Conservation (phyloP, 2,888 invertebrate genomes). For the Diplolepis rosae region DNA sequence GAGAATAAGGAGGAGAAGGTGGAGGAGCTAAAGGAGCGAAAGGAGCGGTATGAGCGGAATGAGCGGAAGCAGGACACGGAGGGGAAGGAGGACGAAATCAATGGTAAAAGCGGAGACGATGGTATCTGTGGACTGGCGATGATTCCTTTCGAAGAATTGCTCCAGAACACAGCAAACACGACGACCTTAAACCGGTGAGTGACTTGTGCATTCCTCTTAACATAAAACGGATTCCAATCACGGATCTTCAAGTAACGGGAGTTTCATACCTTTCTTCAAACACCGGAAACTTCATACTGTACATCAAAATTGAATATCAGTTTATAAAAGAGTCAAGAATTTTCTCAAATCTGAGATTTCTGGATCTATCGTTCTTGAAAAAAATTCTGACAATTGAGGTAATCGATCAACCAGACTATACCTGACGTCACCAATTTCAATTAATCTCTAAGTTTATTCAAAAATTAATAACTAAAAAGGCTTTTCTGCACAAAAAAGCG, state of each 20-base stretch:
- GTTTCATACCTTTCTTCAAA: neutral
- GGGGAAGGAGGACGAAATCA: constrained; percentile 36
- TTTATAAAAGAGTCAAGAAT: neutral
- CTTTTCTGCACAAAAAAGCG: no score
- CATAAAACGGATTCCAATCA: constrained; percentile 25
- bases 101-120: constrained; percentile 51
- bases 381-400: no score
- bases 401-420: no score
- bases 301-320: neutral
- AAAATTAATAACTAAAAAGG: no score
- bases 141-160: constrained; percentile 55
- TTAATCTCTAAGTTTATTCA: no score
- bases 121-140: constrained; percentile 50
- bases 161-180: constrained; percentile 57
- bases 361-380: no score
- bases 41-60: no score
- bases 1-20: no score
- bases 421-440: no score
- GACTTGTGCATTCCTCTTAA: constrained; percentile 26
- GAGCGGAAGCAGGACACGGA: constrained; percentile 44
- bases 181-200: constrained; percentile 64
- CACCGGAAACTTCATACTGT: neutral
- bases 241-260: constrained; percentile 29
- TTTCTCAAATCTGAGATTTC: neutral
- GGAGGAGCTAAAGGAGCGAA: no score